Base-by-base conservation (phyloP, 2,797 vertebrate species). In the Ceyx erithaca region DNA sequence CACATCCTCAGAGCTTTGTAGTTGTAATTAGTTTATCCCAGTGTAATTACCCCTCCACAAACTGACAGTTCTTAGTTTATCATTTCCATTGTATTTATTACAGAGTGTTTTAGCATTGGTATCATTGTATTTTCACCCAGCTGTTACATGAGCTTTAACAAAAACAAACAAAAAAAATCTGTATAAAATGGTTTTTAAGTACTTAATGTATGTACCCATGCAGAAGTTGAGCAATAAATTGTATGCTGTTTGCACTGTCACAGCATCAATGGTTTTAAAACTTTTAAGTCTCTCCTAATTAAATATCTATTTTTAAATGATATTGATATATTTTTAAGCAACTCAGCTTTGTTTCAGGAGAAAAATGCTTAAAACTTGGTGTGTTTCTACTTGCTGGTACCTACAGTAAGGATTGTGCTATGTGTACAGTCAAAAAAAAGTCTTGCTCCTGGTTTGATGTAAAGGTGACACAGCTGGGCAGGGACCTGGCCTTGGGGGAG, bases 221-320 rank as follows among this genome's bases (percentile, higher is more conserved):
- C 98, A 97, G 97, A 98, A 98, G 97, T 97, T 96, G 98, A 99
- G 98, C 98, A 99, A 99, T 99, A 99, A 99, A 98, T 98, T 97
- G 95, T 97, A 98, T 98, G 98, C 98, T 99, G 98, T 98, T 98
- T 98, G 98, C 97, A 98, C 98, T 96, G 95, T 97, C 96, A 98
- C 98, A 98, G 98, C 98, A 98, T 98, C 98, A 85, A 96, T 63
- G 85, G 96, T 97, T 97, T 96, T 94, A 95, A 96, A 97, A 89
- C 63, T 49, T 94, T 57, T 37, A 66, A 70, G 86, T 93, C 95
- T 89, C 82, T 87, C 54, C 91, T 93, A 86, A 71, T 96, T 92
- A 78, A 52, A 77, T 71, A 64, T 57, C 54, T 63, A 28, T 22
- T 80, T 79, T 7, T 40, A 45, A 45, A 35, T 55, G 3, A 18